Evolutionary conservation across 2,888 invertebrate species (phyloP), one percentile per base, ranked within the genome.

Genomic region (Strigamia transsilvanica): DNA sequence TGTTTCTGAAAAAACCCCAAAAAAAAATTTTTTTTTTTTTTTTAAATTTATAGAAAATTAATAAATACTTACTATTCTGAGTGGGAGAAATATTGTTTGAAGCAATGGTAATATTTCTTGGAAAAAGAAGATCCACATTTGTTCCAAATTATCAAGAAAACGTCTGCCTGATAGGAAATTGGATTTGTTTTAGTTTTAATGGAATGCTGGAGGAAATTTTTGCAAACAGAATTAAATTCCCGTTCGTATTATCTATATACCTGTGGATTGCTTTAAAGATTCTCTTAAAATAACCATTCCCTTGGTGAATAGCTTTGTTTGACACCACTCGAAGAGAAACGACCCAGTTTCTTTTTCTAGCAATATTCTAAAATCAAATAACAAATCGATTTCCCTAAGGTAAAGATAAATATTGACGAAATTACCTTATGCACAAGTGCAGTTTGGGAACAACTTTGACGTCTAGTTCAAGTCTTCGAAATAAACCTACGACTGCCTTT

Each of bases 241-340:
- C 38, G 6, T 7, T 38, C 10, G 12, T 51, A 18, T 51, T 51
- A 10, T 15, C n/a, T 18, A 6, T 21, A n/a, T 61, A 66, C 61
- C 61, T 23, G 13, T 66, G 0, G 73, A n/a, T n/a, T 82, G 80
- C 6, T 82, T 27, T 15, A 84, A 81, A 12, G 41, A 42, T 13
- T 34, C 32, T 61, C 82, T 83, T 84, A 79, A 21, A n/a, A 66
- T 66, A 23, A 23, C 23, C 61, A 66, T 66, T 66, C 61, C 61
- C 23, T 66, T 21, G 61, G 61, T 23, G 21, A 66, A 66, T 21
- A 66, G 18, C 23, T 83, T 46, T 66, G 83, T 83, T 82, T 82
- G 82, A 80, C 83, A 84, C 73, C 83, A 84, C 46, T 84, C 84
- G 38, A 41, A 80, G n/a, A 84, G 79, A 66, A 84, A 84, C 27